Conservation (phyloP, 2,113 vertebrate genomes). For the Anarrhichthys ocellatus region DNA sequence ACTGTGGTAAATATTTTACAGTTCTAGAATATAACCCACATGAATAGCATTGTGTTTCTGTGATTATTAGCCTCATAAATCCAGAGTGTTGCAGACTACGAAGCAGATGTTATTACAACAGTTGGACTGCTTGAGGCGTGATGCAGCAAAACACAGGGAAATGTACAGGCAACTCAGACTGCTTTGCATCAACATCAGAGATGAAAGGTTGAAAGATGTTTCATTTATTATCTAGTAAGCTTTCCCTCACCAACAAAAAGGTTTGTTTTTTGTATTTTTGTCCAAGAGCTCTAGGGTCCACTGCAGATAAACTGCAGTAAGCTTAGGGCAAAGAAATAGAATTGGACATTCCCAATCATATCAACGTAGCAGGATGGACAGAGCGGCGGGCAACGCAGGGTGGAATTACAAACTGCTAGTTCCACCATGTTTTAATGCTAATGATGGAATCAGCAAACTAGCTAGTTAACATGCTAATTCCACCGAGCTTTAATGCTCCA, state of each 20-base stretch:
- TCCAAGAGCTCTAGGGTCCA: not conserved
- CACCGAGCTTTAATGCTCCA: too few species aligned
- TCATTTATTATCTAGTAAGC: not conserved
- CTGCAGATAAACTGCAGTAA: not conserved
- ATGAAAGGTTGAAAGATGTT: not conserved
- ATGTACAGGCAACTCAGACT: slow-evolving; percentile 18
- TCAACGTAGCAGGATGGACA: too few species aligned
- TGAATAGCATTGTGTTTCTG: not conserved
- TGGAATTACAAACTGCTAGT: too few species aligned
- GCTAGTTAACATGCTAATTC: too few species aligned
- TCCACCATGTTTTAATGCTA: too few species aligned
- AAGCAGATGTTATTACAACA: not conserved
- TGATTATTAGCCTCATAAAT: not conserved
- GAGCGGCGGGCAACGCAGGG: too few species aligned
- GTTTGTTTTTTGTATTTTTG: not conserved
- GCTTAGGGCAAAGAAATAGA: not conserved
- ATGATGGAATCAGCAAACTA: too few species aligned
- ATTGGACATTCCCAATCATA: too few species aligned
- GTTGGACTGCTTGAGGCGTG: not conserved
- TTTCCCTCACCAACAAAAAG: not conserved
- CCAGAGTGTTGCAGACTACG: too few species aligned
- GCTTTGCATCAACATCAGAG: not conserved
- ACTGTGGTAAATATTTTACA: not conserved
- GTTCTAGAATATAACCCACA: not conserved
- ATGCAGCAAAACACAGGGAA: slow-evolving; percentile 27